Conservation (phyloP, 53 echinoderm and acorn worm genomes). For the Paelopatides confundens region DNA sequence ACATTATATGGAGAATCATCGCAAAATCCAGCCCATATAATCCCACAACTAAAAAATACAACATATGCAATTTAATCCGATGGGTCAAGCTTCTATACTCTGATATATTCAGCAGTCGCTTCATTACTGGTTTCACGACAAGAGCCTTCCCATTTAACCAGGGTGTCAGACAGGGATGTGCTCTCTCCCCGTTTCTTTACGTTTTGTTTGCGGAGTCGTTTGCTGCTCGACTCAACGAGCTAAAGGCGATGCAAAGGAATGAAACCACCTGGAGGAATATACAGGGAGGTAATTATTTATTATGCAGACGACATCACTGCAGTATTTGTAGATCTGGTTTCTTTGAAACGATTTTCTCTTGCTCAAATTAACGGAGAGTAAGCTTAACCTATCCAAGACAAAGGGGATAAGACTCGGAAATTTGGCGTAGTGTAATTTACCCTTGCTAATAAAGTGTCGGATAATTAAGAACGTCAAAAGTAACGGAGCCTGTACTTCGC, state of each 20-base stretch:
- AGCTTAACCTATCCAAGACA: slow-evolving; percentile 10
- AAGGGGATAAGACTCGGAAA: too few species aligned
- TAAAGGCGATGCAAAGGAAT: too few species aligned
- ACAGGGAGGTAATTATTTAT: slow-evolving; percentile 7
- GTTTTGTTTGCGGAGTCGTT: slow-evolving; percentile 48
- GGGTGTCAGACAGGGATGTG: slow-evolving; percentile 43
- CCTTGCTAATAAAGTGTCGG: too few species aligned
- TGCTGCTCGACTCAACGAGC: slow-evolving; percentile 10
- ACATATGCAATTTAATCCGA: slow-evolving; percentile 27
- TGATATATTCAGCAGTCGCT: slow-evolving; percentile 19
- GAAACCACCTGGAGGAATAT: slow-evolving; percentile 29
- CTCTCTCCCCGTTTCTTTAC: slow-evolving; percentile 46
- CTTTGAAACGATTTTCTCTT: neutral
- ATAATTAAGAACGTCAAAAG: too few species aligned
- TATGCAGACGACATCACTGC: slow-evolving; percentile 61
- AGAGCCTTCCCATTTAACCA: too few species aligned
- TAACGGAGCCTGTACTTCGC: too few species aligned
- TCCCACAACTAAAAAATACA: too few species aligned
- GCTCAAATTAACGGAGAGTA: neutral
- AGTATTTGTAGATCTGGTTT: neutral
- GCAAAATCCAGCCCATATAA: too few species aligned
- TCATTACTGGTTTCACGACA: slow-evolving; percentile 5
- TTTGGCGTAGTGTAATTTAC: too few species aligned
- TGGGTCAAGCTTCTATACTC: slow-evolving; percentile 48
- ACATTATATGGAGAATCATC: too few species aligned